Conservation (phyloP, 1,140 invertebrate genomes). For the Heliconius melpomene region DNA sequence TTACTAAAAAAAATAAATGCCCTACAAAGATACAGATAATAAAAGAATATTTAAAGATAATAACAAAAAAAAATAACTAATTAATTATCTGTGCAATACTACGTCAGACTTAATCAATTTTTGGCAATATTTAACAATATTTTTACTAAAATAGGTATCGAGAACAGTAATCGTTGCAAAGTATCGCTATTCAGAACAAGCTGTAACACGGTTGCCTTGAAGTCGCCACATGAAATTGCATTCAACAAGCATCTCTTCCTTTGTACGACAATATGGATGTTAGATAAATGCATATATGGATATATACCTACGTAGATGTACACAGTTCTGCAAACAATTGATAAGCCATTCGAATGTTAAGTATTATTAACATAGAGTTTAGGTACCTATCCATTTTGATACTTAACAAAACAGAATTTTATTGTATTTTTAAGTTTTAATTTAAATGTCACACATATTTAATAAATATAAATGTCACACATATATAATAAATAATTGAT, state of each 20-base stretch:
- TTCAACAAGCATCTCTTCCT: slow-evolving; percentile 25
- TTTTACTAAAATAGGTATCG: background rate
- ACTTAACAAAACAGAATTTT: background rate
- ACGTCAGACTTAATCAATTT: background rate
- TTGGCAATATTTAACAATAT: background rate
- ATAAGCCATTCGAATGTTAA: background rate
- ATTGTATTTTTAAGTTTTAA: background rate
- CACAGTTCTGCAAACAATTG: background rate
- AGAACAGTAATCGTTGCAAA: slow-evolving; percentile 7
- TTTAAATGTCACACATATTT: too few species aligned
- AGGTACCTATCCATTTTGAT: background rate
- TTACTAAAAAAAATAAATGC: background rate
- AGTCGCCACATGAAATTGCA: slow-evolving; percentile 21
- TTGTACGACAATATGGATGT: slow-evolving; percentile 10
- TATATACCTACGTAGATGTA: background rate
- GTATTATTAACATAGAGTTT: background rate
- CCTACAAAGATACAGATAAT: background rate
- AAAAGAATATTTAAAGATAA: background rate
- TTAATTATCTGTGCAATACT: background rate
- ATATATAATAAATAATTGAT: too few species aligned
- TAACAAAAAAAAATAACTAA: background rate
- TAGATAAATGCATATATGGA: slow-evolving; percentile 5
- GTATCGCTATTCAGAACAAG: slow-evolving; percentile 14
- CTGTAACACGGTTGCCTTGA: slow-evolving; percentile 26
- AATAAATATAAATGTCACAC: too few species aligned